phyloP scores from a whole-genome alignment of 2,797 vertebrate genomes.

The Gobio occitaniae region DNA sequence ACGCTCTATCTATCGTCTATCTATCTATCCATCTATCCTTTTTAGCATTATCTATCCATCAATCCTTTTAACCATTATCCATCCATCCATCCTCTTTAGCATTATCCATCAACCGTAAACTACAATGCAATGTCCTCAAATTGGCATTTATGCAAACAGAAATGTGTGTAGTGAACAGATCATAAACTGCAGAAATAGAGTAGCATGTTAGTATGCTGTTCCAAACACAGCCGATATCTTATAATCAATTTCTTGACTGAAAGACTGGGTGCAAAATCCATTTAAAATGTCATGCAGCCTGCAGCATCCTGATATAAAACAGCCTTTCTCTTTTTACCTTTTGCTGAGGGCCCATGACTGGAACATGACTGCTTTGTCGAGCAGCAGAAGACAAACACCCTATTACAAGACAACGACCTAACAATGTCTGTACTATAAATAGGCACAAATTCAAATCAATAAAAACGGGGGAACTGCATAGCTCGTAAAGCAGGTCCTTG shows the following conservation, averaged over 20 bases:
- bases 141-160: background rate
- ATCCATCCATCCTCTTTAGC: too few species aligned
- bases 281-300: conserved; percentile 7
- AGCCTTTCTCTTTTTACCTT: conserved; percentile 29
- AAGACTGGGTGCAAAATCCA: conserved; percentile 22
- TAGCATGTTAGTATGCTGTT: background rate
- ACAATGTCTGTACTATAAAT: conserved; percentile 53
- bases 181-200: background rate
- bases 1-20: too few species aligned
- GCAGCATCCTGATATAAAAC: background rate
- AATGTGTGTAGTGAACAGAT: background rate
- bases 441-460: conserved; percentile 52
- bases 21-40: too few species aligned
- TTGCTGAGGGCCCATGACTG: conserved; percentile 1
- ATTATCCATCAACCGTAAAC: too few species aligned
- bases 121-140: background rate
- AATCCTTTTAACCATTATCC: too few species aligned
- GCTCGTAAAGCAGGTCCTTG: conserved; percentile 37
- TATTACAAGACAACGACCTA: conserved; percentile 19
- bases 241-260: conserved; percentile 6
- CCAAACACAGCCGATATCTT: background rate
- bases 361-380: conserved; percentile 2
- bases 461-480: conserved; percentile 30
- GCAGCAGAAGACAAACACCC: conserved; percentile 39
- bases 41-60: too few species aligned